phyloP scores from a whole-genome alignment of 2,888 invertebrate species.

The Itoplectis maculator region DNA sequence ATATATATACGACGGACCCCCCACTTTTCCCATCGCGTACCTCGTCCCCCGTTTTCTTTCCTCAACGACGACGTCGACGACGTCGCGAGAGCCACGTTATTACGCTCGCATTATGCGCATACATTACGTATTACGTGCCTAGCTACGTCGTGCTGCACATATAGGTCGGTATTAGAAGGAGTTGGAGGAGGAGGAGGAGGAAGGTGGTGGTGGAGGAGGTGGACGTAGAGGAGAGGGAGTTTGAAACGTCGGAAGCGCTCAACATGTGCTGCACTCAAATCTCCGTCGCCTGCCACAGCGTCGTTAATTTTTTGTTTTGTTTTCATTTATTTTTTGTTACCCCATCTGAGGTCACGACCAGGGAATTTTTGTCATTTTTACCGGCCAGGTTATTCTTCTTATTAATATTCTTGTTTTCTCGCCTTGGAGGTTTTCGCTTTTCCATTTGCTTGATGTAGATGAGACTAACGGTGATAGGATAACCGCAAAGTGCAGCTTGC shows the following conservation, averaged over 20 bases:
- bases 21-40: not conserved
- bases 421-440: too few species aligned
- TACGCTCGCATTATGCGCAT: constrained; percentile 51
- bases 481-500: too few species aligned
- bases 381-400: too few species aligned
- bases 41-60: constrained; percentile 10
- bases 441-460: too few species aligned
- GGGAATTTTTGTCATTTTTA: too few species aligned
- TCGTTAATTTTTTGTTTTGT: not conserved
- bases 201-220: not conserved
- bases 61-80: constrained; percentile 12
- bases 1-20: not conserved
- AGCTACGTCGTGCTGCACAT: constrained; percentile 4
- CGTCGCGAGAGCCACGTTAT: constrained; percentile 43
- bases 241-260: not conserved
- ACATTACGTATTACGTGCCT: constrained; percentile 46
- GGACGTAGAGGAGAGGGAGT: not conserved
- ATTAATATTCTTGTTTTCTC: too few species aligned
- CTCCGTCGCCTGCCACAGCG: not conserved
- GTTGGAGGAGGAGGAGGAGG: too few species aligned
- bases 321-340: too few species aligned
- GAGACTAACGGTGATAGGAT: too few species aligned
- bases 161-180: not conserved
- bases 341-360: too few species aligned
- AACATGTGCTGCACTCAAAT: not conserved